Base-by-base conservation (phyloP, 2,797 vertebrate genomes). In the Mus minutoides region DNA sequence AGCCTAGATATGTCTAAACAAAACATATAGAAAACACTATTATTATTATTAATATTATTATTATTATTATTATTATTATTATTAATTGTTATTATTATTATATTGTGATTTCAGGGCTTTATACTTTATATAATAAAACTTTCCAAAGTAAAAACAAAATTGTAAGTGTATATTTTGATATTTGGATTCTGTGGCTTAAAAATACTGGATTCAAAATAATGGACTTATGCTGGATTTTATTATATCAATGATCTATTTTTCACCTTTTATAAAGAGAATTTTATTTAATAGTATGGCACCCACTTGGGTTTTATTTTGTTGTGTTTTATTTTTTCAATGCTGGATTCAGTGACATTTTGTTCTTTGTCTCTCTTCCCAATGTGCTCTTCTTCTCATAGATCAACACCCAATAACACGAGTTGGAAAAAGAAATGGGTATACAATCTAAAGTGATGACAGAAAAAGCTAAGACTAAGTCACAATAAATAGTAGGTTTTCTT, bases 391-490 rank as follows among this genome's bases (percentile, higher is more conserved):
- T 94, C 78, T 91, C 34, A 67, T 75, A 37, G 26, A 88, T 76
- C 10, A 93, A 40, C 12, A 71, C 16, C 75, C 12, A 89, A 52
- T 90, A 88, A 71, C 62, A 80, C 12, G 31, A 34, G 0, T 82
- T 95, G 34, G 89, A 92, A 95, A 89, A 58, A 91, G 94, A 16
- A 43, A 5, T 21, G 79, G 52, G 58, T 97, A 80, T 46, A 37
- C 0, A 77, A 34, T 6, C 11, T 90, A 90, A 69, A 79, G 4
- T 52, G 93, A 54, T 4, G 13, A 19, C 22, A 87, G n/a, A 69
- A 43, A 76, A 94, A 69, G 12, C 21, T 69, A 87, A 14, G 29
- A 40, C 1, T 60, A 54, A 90, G 87, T 43, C 26, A 92, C 54
- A 76, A 29, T 49, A 91, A 89, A 91, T 67, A 88, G 0, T 56